Base-by-base conservation (phyloP, 2,888 invertebrate genomes). In the Lasioglossum zephyrum region DNA sequence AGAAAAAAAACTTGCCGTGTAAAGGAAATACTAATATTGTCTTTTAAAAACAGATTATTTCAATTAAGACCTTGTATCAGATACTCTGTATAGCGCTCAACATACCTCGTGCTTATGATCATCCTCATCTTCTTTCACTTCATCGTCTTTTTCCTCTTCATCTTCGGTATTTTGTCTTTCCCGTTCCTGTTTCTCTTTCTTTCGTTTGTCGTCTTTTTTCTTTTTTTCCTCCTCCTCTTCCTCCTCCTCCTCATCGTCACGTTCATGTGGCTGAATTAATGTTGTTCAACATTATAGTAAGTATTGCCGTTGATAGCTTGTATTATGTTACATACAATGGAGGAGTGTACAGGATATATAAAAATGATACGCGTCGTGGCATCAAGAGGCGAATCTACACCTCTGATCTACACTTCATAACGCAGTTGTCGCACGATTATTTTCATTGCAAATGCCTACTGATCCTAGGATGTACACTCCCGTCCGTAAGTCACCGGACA, bases 91-190 rank as follows among this genome's bases (percentile, higher is more conserved):
- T 6, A 49, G 6, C 70, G 47, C 53, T 60, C 4, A 41, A 69
- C 74, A 86, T 82, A 93, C 93, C 89, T 92, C 93, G 39, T 84
- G 89, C 72, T 93, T 93, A 53, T 84, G 91, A 81, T 92, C 93
- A 16, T 93, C 92, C 18, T 93, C 93, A 0, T 93, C 92, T 44
- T 93, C 92, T 39, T 93, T 92, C 66, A 93, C 91, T 72, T 93
- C 93, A 26, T 92, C 93, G 36, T 93, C 93, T 31, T 92, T 95
- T 88, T 96, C 96, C 16, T 96, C 96, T 39, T 95, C 95, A 81
- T 96, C 96, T 90, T 96, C 96, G 88, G 96, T 96, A 0, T 96
- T 96, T 87, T 96, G 95, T 82, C 96, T 96, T 76, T 96, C 96
- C 69, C 94, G 95, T 53, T 96, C 96, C 72, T 95, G 95, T n/a